Conservation (phyloP, 2,797 vertebrate species). For the Okamejei kenojei region DNA sequence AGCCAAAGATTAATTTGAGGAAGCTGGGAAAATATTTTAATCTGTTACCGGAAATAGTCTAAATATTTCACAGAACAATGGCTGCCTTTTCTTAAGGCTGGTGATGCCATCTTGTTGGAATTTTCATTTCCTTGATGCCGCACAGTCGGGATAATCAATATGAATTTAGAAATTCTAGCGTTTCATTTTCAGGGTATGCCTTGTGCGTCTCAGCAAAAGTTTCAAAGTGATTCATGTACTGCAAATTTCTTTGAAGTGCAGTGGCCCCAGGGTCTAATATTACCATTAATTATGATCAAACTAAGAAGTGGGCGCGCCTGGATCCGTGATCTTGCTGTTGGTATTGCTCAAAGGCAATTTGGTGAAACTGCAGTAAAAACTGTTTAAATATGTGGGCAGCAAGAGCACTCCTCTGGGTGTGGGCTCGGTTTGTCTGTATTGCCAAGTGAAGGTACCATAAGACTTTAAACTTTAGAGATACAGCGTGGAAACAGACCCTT, state of each 20-base stretch:
- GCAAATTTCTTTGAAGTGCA: neutral
- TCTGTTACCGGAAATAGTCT: neutral
- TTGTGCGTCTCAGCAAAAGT: neutral
- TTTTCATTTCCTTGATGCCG: conserved; percentile 17
- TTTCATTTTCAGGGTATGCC: neutral
- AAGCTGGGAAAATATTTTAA: conserved; percentile 14
- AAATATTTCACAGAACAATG: conserved; percentile 20
- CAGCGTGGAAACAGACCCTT: no score
- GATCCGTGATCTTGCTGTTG: neutral
- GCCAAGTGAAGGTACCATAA: neutral
- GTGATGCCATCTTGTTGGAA: neutral
- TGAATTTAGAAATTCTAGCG: neutral
- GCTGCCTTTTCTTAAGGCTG: neutral
- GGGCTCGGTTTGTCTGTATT: neutral
- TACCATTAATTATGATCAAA: neutral
- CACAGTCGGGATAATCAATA: neutral
- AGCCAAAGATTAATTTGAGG: neutral
- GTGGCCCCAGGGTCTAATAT: neutral
- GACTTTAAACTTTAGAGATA: no score
- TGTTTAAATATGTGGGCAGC: neutral
- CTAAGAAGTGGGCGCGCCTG: neutral
- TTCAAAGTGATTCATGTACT: neutral
- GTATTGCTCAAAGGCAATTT: neutral
- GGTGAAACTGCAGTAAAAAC: neutral
- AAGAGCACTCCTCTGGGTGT: neutral